phyloP scores from a whole-genome alignment of 2,888 invertebrate species.

The Clunio marinus region DNA sequence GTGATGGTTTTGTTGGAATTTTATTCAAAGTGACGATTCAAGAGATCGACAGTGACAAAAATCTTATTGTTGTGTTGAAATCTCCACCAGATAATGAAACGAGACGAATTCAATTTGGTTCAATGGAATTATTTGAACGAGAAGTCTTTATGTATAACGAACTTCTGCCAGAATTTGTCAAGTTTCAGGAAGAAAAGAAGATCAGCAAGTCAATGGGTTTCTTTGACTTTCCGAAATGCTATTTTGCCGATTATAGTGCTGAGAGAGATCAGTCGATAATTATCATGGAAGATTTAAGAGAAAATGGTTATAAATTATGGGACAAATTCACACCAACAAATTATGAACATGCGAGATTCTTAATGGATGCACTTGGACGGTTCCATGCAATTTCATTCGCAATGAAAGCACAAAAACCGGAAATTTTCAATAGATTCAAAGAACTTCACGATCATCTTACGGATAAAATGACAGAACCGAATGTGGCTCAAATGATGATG shows the following conservation, averaged over 20 bases:
- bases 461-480: neutral
- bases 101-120: neutral
- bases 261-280: slow-evolving; percentile 35
- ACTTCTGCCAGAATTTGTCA: slow-evolving; percentile 39
- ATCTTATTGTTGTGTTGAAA: slow-evolving; percentile 38
- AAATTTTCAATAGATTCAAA: slow-evolving; percentile 36
- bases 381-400: slow-evolving; percentile 40
- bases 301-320: slow-evolving; percentile 30
- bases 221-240: slow-evolving; percentile 39
- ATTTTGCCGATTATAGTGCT: slow-evolving; percentile 33
- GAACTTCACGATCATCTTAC: neutral
- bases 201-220: slow-evolving; percentile 33
- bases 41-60: neutral
- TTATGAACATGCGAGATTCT: slow-evolving; percentile 31
- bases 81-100: slow-evolving; percentile 37
- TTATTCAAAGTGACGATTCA: slow-evolving; percentile 34
- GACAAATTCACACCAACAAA: slow-evolving; percentile 28
- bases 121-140: slow-evolving; percentile 38
- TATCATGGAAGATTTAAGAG: slow-evolving; percentile 40
- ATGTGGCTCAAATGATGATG: neutral
- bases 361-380: slow-evolving; percentile 36
- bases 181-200: slow-evolving; percentile 38
- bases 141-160: slow-evolving; percentile 40
- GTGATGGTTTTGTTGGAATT: slow-evolving; percentile 39
- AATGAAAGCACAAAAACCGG: slow-evolving; percentile 38